Evolutionary conservation across 2,113 vertebrate genomes (phyloP).

Genomic region (Benitochromis conjunctus): DNA sequence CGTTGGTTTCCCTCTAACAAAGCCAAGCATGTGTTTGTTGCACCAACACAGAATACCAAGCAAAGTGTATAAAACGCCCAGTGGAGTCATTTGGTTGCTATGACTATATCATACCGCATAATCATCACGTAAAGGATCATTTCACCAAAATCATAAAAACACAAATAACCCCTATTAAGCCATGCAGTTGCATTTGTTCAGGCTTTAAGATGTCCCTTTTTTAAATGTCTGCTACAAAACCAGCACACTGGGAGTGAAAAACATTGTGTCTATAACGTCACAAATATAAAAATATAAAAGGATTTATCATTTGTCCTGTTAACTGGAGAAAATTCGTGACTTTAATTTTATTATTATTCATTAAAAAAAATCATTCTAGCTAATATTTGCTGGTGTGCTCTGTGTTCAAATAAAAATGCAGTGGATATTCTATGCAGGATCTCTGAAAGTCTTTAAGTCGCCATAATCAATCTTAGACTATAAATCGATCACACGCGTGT

Average conservation of each 20-base stretch:
- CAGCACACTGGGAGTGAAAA: not conserved
- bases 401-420: not conserved
- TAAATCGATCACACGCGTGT: not conserved
- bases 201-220: not conserved
- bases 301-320: not conserved
- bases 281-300: not conserved
- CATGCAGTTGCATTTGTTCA: not conserved
- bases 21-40: not conserved
- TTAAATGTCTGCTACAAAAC: not conserved
- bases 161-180: not conserved
- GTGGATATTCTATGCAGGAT: no score
- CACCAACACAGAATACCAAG: not conserved
- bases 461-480: not conserved
- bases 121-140: not conserved
- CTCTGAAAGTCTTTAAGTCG: not conserved
- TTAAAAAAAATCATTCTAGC: not conserved
- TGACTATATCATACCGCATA: not conserved
- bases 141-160: not conserved
- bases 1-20: not conserved
- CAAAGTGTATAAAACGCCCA: not conserved
- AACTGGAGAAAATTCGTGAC: not conserved
- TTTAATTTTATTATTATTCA: not conserved
- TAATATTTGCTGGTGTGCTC: not conserved
- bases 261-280: not conserved
- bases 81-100: not conserved